Evolutionary conservation across 2,888 invertebrate genomes (phyloP), one percentile per base, ranked within the genome.

Genomic region (Campaea margaritaria): DNA sequence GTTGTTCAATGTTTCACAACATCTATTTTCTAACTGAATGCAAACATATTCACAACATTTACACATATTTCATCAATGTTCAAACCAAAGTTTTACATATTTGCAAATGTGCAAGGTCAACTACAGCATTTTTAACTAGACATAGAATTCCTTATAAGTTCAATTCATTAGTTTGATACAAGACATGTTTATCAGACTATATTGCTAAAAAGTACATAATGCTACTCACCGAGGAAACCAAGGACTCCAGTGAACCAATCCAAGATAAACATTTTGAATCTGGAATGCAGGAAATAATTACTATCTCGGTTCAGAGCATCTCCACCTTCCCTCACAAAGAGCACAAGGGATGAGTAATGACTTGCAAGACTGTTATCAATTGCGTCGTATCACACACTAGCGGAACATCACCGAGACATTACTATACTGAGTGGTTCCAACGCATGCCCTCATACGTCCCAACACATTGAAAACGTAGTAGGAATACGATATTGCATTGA

Each of bases 241-340:
- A 98, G 94, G 84, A 98, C 97, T 81, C 97, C 97, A 88, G 97
- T 97, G 87, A 98, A 96, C 97, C 98, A 98, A 92, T 98, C 98
- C 96, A 97, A 96, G 93, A 98, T 96, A 94, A 98, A 98, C 98
- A 98, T 98, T 87, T 83, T 91, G 85, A 85, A 86, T 90, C 91
- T 91, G 89, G 74, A 91, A 85, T 60, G 72, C 73, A 80, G 60
- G 69, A 80, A 81, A 78, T 75, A 52, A 68, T 64, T 68, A 79
- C 81, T 78, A 83, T 60, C 64, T 67, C 70, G 73, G 55, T 63
- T 65, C 69, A 74, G 54, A 56, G 54, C 55, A 68, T 68, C 64
- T 64, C 50, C 59, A 61, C 58, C 72, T 67, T 76, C 75, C 69
- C 73, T 81, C 81, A 87, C 83, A 87, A 86, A 85, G 85, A 83